Base-by-base conservation (phyloP, 2,888 invertebrate species). In the Apamea sordens region DNA sequence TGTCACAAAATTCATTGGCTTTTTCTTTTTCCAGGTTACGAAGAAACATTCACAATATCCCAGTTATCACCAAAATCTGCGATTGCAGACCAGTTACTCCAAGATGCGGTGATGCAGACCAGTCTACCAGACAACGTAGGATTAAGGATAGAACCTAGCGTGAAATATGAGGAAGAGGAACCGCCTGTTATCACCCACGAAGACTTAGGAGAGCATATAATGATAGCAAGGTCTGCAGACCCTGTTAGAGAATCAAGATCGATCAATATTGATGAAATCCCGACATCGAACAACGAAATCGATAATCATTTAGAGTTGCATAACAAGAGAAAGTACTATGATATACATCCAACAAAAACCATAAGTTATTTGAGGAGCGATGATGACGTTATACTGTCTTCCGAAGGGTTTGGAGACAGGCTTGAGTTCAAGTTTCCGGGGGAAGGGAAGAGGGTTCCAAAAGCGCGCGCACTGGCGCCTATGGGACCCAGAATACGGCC, bases 371-470 rank as follows among this genome's bases (percentile, higher is more conserved):
- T 94, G 4, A 90, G 90, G 21, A 92, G 95, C 84, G 94, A 95
- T 32, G 95, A 95, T 80, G 96, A 95, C 53, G 95, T 95, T 64
- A 92, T 94, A 24, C 92, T 94, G 86, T 95, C 93, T 21, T 96
- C 96, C 0, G 94, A 94, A 83, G 93, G 95, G 0, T 96, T 94
- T 64, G 97, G 96, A 11, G 97, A 97, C 83, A 94, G 94, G 83
- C 86, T 97, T n/a, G 95, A 94, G 59, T 95, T 96, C 86, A 95
- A 92, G 95, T 97, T 95, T 95, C 97, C 98, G 98, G 98, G 98
- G 98, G 98, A 98, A 98, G 98, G 92, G 92, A 95, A 95, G 93
- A 97, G 98, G 98, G 98, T 98, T 97, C 98, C 98, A 97, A 97
- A 97, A 97, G 97, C 97, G 94, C 97, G 97, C 93, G 97, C 97